Percentiles rank a stretch among this genome's conserved stretches.
phyloP scores from a whole-genome alignment of 2,797 vertebrate species.

The Sebastes minor region DNA sequence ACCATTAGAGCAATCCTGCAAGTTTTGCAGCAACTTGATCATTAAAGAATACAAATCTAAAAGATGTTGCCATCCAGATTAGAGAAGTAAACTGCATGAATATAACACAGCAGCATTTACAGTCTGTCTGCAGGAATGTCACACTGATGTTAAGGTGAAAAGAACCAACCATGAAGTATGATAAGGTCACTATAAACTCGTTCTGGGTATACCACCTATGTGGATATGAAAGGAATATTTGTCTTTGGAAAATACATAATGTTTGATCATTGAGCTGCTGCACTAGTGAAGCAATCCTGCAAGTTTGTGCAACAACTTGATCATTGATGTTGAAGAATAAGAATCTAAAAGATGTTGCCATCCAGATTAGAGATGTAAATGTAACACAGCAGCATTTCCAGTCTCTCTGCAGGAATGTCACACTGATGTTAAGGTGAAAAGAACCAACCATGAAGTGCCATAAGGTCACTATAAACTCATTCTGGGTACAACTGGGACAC shows the following conservation, averaged over 20 bases:
- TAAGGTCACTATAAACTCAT: not conserved
- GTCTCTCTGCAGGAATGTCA: not conserved
- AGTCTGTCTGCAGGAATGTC: not conserved
- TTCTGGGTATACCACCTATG: not conserved
- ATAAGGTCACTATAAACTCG: not conserved
- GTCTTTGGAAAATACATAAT: not conserved
- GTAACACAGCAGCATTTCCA: not conserved
- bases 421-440: not conserved
- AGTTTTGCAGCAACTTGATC: not conserved
- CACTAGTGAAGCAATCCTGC: not conserved
- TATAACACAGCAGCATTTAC: not conserved
- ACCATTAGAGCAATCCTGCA: not conserved
- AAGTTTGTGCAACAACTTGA: not conserved
- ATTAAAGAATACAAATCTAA: not conserved
- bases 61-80: not conserved
- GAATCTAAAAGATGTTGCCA: not conserved
- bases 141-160: not conserved
- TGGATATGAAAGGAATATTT: not conserved
- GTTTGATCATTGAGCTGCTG: not conserved
- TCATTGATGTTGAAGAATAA: not conserved
- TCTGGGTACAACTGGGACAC: not conserved
- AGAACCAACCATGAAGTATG: not conserved
- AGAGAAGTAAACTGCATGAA: not conserved
- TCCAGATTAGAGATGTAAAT: not conserved
- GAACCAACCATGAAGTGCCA: not conserved